These are phyloP conservation scores for Cyanistes caeruleus DNA, from an alignment of 2,113 vertebrate genomes.

Conservation along the genomic window DNA sequence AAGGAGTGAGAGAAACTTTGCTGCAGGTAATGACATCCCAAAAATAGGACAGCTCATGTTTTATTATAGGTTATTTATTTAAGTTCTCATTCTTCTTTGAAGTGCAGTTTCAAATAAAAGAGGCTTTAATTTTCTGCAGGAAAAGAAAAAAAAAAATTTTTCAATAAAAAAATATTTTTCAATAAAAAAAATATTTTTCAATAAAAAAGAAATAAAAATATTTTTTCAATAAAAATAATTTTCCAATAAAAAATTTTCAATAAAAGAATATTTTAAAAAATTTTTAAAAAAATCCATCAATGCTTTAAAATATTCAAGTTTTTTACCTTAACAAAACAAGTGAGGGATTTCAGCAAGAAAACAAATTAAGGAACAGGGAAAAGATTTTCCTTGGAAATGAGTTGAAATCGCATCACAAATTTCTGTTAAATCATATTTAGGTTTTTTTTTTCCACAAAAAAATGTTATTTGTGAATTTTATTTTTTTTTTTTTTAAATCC, in stretches of 20 bases:
- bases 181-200: background rate
- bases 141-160: background rate
- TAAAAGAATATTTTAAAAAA: background rate
- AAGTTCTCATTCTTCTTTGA: background rate
- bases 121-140: background rate
- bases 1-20: background rate
- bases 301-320: background rate
- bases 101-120: background rate
- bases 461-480: no score
- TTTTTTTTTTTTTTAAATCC: no score
- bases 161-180: no score
- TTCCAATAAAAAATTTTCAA: no score
- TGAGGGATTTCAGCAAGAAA: background rate
- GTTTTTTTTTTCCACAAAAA: no score
- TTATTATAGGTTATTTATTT: background rate
- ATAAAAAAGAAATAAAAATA: no score
- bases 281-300: background rate
- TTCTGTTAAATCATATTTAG: background rate
- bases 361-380: background rate
- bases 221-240: no score
- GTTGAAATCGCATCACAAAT: background rate
- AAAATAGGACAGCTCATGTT: constrained; percentile 23
- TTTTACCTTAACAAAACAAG: background rate
- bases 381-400: background rate
- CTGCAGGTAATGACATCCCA: constrained; percentile 24